Conservation (phyloP, 2,888 invertebrate species). For the Hofmannophila pseudospretella region DNA sequence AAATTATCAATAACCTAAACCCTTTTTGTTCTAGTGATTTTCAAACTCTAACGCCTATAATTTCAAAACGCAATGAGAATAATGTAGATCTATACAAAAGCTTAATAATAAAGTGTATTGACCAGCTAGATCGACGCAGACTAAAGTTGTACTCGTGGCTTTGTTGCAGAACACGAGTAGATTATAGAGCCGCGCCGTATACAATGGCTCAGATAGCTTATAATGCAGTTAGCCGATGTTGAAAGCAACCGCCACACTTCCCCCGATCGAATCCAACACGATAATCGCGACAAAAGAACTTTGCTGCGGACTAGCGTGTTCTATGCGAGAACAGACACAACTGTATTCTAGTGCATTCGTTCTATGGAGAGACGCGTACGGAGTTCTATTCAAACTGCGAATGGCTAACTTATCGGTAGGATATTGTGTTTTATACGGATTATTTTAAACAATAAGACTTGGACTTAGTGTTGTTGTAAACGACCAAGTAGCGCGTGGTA, state of each 20-base stretch:
- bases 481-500: no score
- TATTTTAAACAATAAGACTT: constrained; percentile 14
- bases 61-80: no score
- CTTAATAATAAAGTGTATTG: no score
- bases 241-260: constrained; percentile 70
- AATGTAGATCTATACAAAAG: no score
- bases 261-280: constrained; percentile 73
- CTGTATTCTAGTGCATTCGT: constrained; percentile 41
- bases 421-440: constrained; percentile 39
- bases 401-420: constrained; percentile 42
- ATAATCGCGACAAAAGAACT: constrained; percentile 77
- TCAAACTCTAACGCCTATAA: no score
- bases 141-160: constrained; percentile 32
- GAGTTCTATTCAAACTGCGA: constrained; percentile 51
- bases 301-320: constrained; percentile 47
- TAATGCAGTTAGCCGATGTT: constrained; percentile 73
- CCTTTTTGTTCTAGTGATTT: no score
- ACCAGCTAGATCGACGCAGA: neutral
- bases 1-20: no score
- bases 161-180: constrained; percentile 35
- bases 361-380: constrained; percentile 12
- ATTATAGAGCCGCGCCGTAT: constrained; percentile 50
- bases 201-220: constrained; percentile 69
- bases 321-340: neutral
- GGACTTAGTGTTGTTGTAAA: neutral